These are phyloP conservation scores for Globodera ellingtonae DNA, from an alignment of 1,140 invertebrate species.

Conservation along the genomic window DNA sequence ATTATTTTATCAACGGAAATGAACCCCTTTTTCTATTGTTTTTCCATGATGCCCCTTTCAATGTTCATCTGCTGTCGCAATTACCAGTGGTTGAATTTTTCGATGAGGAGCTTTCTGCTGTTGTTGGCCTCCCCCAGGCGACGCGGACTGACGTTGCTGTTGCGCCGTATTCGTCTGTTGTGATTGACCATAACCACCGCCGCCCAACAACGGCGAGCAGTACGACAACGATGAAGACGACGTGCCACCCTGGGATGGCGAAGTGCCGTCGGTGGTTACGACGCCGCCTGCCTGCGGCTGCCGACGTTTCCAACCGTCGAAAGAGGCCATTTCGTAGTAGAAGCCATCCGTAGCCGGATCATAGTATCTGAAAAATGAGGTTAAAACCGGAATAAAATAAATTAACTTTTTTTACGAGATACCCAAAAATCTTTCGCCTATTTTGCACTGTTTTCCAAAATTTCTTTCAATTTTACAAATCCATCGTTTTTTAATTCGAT, in stretches of 20 bases:
- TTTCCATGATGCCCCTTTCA: not conserved
- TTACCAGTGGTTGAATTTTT: conserved; percentile 24
- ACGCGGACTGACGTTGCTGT: not conserved
- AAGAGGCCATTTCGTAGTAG: conserved; percentile 62
- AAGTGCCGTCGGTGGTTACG: conserved; percentile 9
- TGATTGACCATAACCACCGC: not conserved
- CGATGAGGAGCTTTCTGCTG: conserved; percentile 14
- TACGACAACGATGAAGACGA: not conserved
- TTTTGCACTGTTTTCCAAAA: too few species aligned
- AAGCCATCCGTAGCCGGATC: conserved; percentile 57
- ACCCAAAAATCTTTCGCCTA: too few species aligned
- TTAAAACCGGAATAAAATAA: not conserved
- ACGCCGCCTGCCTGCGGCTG: conserved; percentile 37
- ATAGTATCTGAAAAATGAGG: conserved; percentile 47
- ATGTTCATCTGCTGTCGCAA: not conserved
- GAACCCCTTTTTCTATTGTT: too few species aligned
- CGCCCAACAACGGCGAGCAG: conserved; percentile 13
- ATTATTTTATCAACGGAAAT: too few species aligned
- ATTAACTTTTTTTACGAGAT: too few species aligned
- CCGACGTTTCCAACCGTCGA: conserved; percentile 61
- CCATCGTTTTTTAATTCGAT: not conserved
- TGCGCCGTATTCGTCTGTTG: not conserved
- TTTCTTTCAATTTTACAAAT: not conserved
- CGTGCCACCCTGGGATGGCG: conserved; percentile 4
- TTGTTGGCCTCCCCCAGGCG: conserved; percentile 5